Base-by-base conservation (phyloP, 2,113 vertebrate species). In the Cottus gobio region DNA sequence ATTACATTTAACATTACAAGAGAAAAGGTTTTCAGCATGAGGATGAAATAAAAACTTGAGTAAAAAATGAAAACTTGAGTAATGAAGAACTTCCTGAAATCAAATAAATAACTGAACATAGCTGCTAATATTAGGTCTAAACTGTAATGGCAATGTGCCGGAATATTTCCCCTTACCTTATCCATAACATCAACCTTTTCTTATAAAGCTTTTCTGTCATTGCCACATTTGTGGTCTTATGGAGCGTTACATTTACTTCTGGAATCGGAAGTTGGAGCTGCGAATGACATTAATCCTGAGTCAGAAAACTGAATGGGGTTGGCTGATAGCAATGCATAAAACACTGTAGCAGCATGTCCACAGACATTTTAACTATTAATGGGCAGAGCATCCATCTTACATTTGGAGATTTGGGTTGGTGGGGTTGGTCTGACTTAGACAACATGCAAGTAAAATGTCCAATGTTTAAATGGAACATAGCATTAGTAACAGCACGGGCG, bases 151-250 rank as follows among this genome's bases (percentile, higher is more conserved):
- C 20, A 61, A 42, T 42, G 39, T 12, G 39, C 58, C 31, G 2
- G 22, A 5, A 9, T 22, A 36, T 11, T 10, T 63, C 36, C 60
- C 20, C 34, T 62, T 37, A 24, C 22, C 61, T 37, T 62, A 62
- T 65, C n/a, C 15, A 11, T 10, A 54, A 36, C 22, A 7, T 42
- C 6, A 52, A 50, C 44, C 20, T 46, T 54, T 54, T 54, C 10
- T 54, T 54, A 24, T 11, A 3, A 77, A 61, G 24, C 15, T 18
- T 52, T 50, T 61, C 36, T 63, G 15, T 60, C 46, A 71, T 44
- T 61, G 39, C 30, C 31, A 30, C 18, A 61, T 60, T 44, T 42
- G 46, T 77, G 73, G 22, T 67, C 56, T 48, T 48, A 42, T 42
- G 39, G 12, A 15, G 39, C 3, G 46, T 48, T 20, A 16, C 46